phyloP scores from a whole-genome alignment of 2,797 vertebrate species.

The Lacerta bilineata region DNA sequence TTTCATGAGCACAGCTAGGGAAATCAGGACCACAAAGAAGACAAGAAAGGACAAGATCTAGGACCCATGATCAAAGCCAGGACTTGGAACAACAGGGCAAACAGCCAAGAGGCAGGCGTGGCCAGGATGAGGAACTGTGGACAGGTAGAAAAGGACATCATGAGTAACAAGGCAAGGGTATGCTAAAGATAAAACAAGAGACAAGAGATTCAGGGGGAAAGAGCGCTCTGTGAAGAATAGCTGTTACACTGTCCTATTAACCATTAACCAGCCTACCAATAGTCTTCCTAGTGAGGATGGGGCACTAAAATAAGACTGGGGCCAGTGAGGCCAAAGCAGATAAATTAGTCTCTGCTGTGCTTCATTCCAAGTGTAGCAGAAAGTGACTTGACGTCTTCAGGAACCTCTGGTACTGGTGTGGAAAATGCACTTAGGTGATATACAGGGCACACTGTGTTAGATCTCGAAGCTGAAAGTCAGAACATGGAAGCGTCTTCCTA shows the following conservation, averaged over 20 bases:
- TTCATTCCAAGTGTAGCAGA: not conserved
- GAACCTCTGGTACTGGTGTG: not conserved
- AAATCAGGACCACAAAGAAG: not conserved
- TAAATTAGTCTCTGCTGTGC: not conserved
- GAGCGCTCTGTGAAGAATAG: not conserved
- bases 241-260: not conserved
- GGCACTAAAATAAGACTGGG: not conserved
- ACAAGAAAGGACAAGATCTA: not conserved
- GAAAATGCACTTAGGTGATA: not conserved
- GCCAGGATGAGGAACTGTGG: not conserved
- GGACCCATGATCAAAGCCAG: not conserved
- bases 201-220: not conserved
- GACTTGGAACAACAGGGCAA: not conserved
- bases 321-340: not conserved
- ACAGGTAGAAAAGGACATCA: not conserved
- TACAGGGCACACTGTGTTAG: not conserved
- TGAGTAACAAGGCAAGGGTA: not conserved
- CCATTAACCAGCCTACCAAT: not conserved
- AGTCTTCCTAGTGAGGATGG: not conserved
- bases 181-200: not conserved
- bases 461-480: not conserved
- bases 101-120: not conserved
- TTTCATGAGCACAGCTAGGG: not conserved
- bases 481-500: not conserved
- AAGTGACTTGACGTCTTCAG: not conserved